Percentiles rank a stretch among this genome's conserved stretches.
Conservation (phyloP, 1,140 invertebrate genomes). For the Sogatella furcifera region DNA sequence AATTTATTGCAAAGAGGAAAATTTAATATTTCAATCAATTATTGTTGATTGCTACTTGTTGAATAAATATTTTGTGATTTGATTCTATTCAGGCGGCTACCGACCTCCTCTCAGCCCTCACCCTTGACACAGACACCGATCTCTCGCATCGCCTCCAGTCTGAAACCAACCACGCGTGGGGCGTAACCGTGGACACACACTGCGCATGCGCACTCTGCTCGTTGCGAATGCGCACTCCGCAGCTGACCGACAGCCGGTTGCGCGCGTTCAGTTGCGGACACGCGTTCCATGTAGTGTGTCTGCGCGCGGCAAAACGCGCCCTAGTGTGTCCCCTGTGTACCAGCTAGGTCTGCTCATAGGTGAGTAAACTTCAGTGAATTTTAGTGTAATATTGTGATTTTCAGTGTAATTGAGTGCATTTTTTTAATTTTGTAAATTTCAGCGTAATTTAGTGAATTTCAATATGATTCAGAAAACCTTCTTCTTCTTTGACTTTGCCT, state of each 20-base stretch:
- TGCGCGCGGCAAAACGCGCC: slow-evolving; percentile 12
- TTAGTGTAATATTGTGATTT: no score
- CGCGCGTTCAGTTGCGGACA: slow-evolving; percentile 23
- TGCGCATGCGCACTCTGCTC: slow-evolving; percentile 22
- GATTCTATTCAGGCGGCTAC: not conserved
- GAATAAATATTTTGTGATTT: no score
- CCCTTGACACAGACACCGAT: not conserved
- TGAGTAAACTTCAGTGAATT: no score
- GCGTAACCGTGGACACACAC: slow-evolving; percentile 18
- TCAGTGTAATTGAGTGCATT: no score
- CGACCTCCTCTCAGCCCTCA: not conserved
- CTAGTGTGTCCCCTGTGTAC: slow-evolving; percentile 16
- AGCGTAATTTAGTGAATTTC: no score
- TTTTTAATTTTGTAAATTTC: no score
- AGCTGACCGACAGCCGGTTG: slow-evolving; percentile 20
- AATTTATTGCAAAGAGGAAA: slow-evolving; percentile 12
- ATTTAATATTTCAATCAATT: not conserved
- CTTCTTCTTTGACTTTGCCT: no score
- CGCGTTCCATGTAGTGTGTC: slow-evolving; percentile 22
- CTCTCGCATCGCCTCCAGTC: not conserved
- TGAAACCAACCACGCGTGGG: slow-evolving; percentile 18
- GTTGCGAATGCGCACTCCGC: slow-evolving; percentile 19
- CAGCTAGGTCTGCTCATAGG: not conserved
- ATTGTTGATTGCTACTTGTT: not conserved
- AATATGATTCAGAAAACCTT: no score